Conservation (phyloP, 2,113 vertebrate species). For the Martes martes region DNA sequence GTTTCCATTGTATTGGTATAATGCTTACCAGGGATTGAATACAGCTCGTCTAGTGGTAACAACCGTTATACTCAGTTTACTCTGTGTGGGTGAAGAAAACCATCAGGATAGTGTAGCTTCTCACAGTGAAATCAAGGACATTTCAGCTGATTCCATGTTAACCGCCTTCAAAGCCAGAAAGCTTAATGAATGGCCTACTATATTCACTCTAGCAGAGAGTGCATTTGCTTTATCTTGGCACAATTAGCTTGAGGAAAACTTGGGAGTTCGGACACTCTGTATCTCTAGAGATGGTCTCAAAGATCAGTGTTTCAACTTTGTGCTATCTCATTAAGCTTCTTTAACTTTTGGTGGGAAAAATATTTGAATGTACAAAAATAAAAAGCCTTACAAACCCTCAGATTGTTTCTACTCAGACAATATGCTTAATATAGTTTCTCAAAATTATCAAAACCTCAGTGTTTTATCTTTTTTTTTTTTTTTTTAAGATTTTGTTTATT, state of each 20-base stretch:
- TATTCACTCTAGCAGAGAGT: not conserved
- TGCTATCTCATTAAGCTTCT: not conserved
- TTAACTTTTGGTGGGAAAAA: not conserved
- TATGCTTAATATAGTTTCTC: not conserved
- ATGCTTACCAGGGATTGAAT: not conserved
- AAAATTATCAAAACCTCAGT: not conserved
- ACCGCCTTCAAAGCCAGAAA: not conserved
- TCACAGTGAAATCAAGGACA: not conserved
- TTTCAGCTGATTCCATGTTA: slow-evolving; percentile 33
- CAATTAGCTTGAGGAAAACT: not conserved
- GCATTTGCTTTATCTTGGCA: not conserved
- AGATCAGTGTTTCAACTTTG: not conserved
- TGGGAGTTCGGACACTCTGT: not conserved
- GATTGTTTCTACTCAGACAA: not conserved
- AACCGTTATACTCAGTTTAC: not conserved
- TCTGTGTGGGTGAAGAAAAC: not conserved
- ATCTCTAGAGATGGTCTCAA: not conserved
- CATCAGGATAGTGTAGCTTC: not conserved
- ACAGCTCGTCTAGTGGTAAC: not conserved
- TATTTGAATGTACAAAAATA: not conserved
- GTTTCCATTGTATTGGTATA: not conserved
- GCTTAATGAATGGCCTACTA: not conserved
- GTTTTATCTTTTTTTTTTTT: not conserved
- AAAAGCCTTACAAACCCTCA: not conserved
- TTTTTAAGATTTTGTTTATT: too few relatives aligned